Base-by-base conservation (phyloP, 2,888 invertebrate genomes). In the Rugalucina vietnamica region DNA sequence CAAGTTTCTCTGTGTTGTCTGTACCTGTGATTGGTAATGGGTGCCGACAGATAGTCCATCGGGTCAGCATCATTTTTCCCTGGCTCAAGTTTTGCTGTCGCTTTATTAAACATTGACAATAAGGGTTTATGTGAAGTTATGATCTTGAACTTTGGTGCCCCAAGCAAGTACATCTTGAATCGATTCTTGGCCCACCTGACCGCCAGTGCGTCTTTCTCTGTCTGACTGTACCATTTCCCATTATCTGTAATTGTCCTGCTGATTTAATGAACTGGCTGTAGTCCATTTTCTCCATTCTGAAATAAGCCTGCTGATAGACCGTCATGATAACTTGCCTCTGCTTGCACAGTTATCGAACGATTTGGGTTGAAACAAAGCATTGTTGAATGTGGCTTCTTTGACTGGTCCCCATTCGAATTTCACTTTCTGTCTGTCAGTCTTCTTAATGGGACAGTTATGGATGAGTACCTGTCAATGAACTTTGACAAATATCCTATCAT, bases 141-240 rank as follows among this genome's bases (percentile, higher is more conserved):
- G 21, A 82, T 82, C 24, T 76, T 79, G 72, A 85, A 79, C 36
- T 37, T 76, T 65, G 82, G 79, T 34, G 82, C 80, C 29, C 82
- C 80, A 69, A 76, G 32, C 43, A 81, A 34, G 54, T 84, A 78
- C 21, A 78, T 81, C 14, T 60, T 57, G 54, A 84, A 78, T 65
- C 79, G 4, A 24, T 71, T 57, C 39, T 73, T 71, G 18, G 77
- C 74, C 81, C 75, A 72, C 57, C 1, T 76, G 18, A 84, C 34
- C n/a, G 76, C 54, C 24, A 79, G 27, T 14, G 78, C 37, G 29
- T 82, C 76, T 54, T 70, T 71, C 12, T 71, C 39, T 71, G 79
- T 81, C 24, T 84, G 80, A n/a, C 69, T 74, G 36, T 74, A 77
- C 18, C 81, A 24, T 29, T 60, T 60, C n/a, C n/a, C 60, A 29